Percentiles rank a stretch among this genome's conserved stretches.
Evolutionary conservation across 2,888 invertebrate species (phyloP).

Genomic region (Bombylius discolor): DNA sequence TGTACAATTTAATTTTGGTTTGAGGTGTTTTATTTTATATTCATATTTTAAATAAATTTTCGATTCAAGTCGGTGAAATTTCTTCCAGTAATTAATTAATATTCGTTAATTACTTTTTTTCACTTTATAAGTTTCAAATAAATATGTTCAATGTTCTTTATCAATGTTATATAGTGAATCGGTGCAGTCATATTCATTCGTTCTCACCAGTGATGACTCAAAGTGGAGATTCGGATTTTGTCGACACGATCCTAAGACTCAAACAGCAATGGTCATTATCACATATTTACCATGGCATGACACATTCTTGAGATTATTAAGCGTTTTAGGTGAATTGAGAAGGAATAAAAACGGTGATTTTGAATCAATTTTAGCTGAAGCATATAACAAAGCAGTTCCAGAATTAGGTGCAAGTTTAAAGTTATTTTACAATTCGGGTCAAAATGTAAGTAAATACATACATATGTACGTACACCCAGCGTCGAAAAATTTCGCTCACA

Average conservation of each 20-base stretch:
- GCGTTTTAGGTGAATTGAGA: conserved; percentile 30
- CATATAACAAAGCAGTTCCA: conserved; percentile 54
- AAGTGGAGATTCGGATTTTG: conserved; percentile 98
- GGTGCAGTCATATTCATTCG: conserved; percentile 93
- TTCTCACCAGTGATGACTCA: conserved; percentile 84
- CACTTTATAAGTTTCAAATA: background rate
- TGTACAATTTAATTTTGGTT: too few relatives aligned
- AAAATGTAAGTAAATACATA: conserved; percentile 39
- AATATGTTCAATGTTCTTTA: background rate
- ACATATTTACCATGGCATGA: conserved; percentile 96
- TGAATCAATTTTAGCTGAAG: conserved; percentile 46
- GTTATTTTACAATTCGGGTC: conserved; percentile 45
- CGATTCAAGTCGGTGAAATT: too few relatives aligned
- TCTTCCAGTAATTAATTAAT: too few relatives aligned
- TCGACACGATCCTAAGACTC: conserved; percentile 81
- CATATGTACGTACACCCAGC: background rate
- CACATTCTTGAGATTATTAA: conserved; percentile 53
- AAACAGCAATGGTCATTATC: conserved; percentile 69
- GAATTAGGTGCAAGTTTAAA: conserved; percentile 52
- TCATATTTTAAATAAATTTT: too few relatives aligned
- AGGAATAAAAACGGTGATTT: conserved; percentile 27
- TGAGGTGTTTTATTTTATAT: too few relatives aligned
- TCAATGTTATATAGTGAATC: conserved; percentile 49
- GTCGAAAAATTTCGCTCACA: too few relatives aligned
- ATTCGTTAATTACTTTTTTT: too few relatives aligned